These are phyloP conservation scores for Dinothrombium tinctorium DNA, from an alignment of 1,140 invertebrate species.

Conservation along the genomic window DNA sequence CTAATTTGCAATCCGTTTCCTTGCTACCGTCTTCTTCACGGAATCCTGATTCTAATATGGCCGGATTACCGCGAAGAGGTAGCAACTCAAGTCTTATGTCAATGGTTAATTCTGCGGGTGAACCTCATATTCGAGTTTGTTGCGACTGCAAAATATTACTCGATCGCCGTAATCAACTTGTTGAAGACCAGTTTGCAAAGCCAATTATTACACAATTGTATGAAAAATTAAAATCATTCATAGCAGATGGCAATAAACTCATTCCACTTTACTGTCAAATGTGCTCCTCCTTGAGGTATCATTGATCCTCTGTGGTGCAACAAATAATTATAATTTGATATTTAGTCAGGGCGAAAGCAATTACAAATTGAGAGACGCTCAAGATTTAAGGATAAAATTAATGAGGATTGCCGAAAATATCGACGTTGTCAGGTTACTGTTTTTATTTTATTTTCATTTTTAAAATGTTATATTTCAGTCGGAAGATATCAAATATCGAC, in stretches of 20 bases:
- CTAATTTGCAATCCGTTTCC: slow-evolving; percentile 3
- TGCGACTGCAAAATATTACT: slow-evolving; percentile 51
- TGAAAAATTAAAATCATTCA: slow-evolving; percentile 44
- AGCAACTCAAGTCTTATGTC: slow-evolving; percentile 22
- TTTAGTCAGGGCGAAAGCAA: slow-evolving; percentile 59
- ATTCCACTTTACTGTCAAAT: slow-evolving; percentile 65
- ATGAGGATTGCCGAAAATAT: slow-evolving; percentile 64
- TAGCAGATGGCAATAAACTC: slow-evolving; percentile 46
- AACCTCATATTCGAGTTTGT: slow-evolving; percentile 43
- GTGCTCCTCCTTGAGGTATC: slow-evolving; percentile 36
- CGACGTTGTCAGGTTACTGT: slow-evolving; percentile 35
- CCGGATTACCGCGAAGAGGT: slow-evolving; percentile 13
- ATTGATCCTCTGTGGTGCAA: neutral
- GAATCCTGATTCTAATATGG: neutral
- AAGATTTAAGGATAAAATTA: slow-evolving; percentile 50
- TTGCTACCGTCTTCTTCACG: neutral
- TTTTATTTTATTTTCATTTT: slow-evolving; percentile 12
- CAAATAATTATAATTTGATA: slow-evolving; percentile 9
- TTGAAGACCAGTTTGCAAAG: slow-evolving; percentile 49
- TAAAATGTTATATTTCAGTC: slow-evolving; percentile 8
- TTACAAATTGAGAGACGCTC: slow-evolving; percentile 55
- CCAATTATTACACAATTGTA: slow-evolving; percentile 58
- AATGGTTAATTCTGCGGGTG: slow-evolving; percentile 23
- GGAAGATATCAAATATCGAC: slow-evolving; percentile 40
- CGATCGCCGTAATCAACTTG: slow-evolving; percentile 48